Conservation (phyloP, 2,797 vertebrate species). For the Onychomys leucogaster region DNA sequence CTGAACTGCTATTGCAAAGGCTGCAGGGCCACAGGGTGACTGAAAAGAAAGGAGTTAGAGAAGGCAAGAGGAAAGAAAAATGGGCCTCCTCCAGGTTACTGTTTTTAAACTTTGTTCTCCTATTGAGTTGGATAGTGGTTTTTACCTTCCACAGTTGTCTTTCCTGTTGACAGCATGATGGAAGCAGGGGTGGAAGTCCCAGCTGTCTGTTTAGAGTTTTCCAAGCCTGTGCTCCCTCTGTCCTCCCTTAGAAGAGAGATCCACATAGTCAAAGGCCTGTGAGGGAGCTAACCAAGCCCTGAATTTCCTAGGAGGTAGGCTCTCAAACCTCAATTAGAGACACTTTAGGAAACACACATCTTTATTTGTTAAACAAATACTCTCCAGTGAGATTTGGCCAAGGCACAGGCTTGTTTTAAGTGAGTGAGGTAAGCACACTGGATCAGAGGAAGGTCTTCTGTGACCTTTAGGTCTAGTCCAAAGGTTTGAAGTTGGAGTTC, state of each 20-base stretch:
- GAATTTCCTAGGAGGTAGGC: conserved; percentile 53
- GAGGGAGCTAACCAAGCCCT: neutral
- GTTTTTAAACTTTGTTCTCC: conserved; percentile 68
- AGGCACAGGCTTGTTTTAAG: conserved; percentile 50
- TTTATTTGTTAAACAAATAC: conserved; percentile 79
- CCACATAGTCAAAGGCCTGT: conserved; percentile 7
- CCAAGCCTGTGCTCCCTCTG: conserved; percentile 1
- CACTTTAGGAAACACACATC: conserved; percentile 65
- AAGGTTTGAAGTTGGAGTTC: conserved; percentile 56
- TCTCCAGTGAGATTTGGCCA: conserved; percentile 51
- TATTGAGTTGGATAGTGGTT: conserved; percentile 69
- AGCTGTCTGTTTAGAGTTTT: conserved; percentile 23
- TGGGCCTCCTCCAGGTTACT: conserved; percentile 24
- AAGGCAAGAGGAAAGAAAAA: neutral
- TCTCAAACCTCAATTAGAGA: conserved; percentile 67
- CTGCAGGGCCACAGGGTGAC: neutral
- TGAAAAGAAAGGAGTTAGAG: neutral
- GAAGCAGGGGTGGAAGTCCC: conserved; percentile 50
- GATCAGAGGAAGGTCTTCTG: neutral
- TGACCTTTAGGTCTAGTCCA: conserved; percentile 57
- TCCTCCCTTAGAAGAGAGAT: neutral
- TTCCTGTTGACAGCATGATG: conserved; percentile 71
- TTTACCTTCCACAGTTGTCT: conserved; percentile 66
- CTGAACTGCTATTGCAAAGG: conserved; percentile 45
- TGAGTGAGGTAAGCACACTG: conserved; percentile 57